Evolutionary conservation across 2,888 invertebrate genomes (phyloP), one percentile per base, ranked within the genome.

Genomic region (Junonia oenone): DNA sequence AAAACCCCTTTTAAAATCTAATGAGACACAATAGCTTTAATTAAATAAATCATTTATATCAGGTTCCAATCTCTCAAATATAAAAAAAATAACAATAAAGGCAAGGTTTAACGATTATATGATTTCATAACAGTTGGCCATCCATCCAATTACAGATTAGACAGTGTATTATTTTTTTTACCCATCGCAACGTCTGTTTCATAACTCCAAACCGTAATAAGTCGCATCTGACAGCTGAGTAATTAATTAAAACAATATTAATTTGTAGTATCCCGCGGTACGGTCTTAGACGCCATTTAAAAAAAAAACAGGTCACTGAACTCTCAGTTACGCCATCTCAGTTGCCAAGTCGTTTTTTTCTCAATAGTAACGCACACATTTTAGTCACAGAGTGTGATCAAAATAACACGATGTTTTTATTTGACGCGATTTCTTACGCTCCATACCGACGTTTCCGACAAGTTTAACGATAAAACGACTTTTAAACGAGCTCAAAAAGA

Each of bases 241-340:
- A 50, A 58, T 57, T 63, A 61, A 59, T 63, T 57, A 61, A 40
- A 56, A 56, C 51, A 57, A 53, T 62, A 57, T 55, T 57, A 61
- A 61, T 63, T 59, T 38, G 46, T 50, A 49, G 26, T 51, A 60
- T 19, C 50, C 53, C 51, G 58, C 48, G 43, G 48, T 49, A 51
- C 51, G 47, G 51, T 49, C 51, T 43, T 15, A 27, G 51, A 51
- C 53, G 53, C 54, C 54, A 54, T 54, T 38, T n/a, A n/a, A n/a
- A 53, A 54, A 55, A 60, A 51, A 37, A 17, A 35, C 45, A 31
- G 51, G 49, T 49, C 60, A 52, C 22, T 49, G 58, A 50, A 51
- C 59, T 38, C 33, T 14, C 43, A 40, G 33, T 49, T 48, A 40
- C 55, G 55, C 58, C 55, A 52, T 55, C 37, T 56, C 49, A 45